Percentiles rank a stretch among this genome's conserved stretches.
phyloP scores from a whole-genome alignment of 2,797 vertebrate species.

The Peromyscus attwateri region DNA sequence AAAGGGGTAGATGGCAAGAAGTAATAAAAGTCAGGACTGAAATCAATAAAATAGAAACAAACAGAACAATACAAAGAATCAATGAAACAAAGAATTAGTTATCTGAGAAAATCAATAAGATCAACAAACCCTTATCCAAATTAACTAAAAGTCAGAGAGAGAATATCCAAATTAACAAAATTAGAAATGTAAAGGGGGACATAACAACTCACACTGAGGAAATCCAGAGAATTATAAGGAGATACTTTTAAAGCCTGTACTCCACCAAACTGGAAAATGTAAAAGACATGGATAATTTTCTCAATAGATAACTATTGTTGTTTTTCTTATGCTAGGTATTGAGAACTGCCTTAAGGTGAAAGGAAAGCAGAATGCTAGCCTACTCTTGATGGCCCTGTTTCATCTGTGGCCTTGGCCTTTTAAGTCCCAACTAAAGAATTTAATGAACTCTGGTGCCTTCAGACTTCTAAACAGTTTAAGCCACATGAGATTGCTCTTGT shows the following conservation, averaged over 20 bases:
- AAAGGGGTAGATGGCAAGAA: not conserved
- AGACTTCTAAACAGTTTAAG: not conserved
- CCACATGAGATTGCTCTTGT: not conserved
- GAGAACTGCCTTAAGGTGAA: not conserved
- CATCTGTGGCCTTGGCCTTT: not conserved
- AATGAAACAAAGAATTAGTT: not conserved
- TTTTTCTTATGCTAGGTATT: not conserved
- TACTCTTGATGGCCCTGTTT: not conserved
- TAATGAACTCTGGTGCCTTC: not conserved
- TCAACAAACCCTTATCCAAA: not conserved
- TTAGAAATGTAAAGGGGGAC: too few relatives aligned
- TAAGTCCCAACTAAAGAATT: not conserved
- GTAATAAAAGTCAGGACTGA: not conserved
- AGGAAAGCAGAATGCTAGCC: not conserved
- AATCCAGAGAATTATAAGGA: not conserved
- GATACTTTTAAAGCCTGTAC: not conserved
- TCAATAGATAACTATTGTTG: not conserved
- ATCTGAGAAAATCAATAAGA: not conserved
- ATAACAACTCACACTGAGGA: not conserved
- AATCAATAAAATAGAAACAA: not conserved
- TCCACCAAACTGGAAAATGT: not conserved
- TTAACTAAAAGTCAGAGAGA: not conserved
- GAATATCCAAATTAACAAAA: not conserved
- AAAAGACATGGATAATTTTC: not conserved
- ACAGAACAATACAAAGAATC: not conserved